A percentile compares a stretch with the other conserved stretches of the same genome.
Evolutionary conservation across 2,113 vertebrate genomes (phyloP).

Genomic region (Cochlearius cochlearius): DNA sequence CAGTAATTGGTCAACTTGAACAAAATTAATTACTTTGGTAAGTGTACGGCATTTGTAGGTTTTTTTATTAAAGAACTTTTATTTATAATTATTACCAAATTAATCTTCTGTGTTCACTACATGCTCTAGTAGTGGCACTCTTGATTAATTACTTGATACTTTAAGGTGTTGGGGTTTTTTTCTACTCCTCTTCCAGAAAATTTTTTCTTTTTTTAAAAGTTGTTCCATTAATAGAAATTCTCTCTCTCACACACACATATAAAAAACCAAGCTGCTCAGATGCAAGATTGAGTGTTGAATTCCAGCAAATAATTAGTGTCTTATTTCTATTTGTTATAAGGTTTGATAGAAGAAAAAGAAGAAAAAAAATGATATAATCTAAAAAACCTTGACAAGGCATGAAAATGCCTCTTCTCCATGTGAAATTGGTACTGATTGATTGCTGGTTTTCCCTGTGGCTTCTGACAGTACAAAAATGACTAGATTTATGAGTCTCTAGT

Average conservation of each 20-base stretch:
- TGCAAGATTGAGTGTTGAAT: neutral
- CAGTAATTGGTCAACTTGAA: neutral
- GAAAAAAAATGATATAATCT: neutral
- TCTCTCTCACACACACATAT: neutral
- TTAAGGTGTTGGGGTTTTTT: neutral
- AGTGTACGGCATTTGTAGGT: neutral
- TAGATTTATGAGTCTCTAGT: neutral
- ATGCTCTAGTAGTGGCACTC: neutral
- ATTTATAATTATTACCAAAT: slow-evolving; percentile 17
- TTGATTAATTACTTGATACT: neutral
- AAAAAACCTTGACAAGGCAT: neutral
- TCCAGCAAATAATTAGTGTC: neutral
- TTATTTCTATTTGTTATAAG: neutral
- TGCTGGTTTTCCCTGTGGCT: neutral
- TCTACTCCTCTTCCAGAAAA: neutral
- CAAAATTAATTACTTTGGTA: neutral
- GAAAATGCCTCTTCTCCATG: neutral
- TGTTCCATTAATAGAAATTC: neutral
- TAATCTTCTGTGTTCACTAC: neutral
- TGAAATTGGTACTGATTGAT: neutral
- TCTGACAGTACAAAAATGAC: neutral
- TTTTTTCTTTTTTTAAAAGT: neutral
- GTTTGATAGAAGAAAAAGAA: neutral
- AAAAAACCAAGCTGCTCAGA: neutral
- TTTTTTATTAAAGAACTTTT: neutral